These are phyloP conservation scores for Chaenocephalus aceratus DNA, from an alignment of 2,113 vertebrate genomes.

Conservation along the genomic window DNA sequence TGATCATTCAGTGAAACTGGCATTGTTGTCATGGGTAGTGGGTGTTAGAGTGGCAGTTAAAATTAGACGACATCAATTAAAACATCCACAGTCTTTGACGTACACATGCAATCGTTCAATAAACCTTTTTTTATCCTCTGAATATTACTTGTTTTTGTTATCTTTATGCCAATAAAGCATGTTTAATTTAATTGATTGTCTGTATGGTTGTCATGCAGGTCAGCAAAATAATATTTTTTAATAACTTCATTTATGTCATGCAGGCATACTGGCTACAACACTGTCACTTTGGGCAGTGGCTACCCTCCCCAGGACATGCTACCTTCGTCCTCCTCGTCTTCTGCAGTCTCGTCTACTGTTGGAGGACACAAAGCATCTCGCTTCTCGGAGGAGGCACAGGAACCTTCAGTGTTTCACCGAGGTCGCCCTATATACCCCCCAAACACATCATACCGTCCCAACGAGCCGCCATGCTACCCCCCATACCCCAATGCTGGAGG, in stretches of 20 bases:
- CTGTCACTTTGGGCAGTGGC: slow-evolving; percentile 71
- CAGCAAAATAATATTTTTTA: not conserved
- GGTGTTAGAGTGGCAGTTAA: not conserved
- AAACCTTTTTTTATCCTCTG: too few relatives aligned
- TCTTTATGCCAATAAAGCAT: too few relatives aligned
- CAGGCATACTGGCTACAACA: slow-evolving; percentile 82
- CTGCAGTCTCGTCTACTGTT: slow-evolving; percentile 82
- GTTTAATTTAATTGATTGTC: not conserved
- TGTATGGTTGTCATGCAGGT: not conserved
- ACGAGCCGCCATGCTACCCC: slow-evolving; percentile 78
- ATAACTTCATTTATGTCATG: slow-evolving; percentile 18
- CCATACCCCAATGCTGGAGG: slow-evolving; percentile 74
- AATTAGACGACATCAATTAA: not conserved
- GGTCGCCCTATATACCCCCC: slow-evolving; percentile 81
- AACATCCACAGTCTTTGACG: too few relatives aligned
- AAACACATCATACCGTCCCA: slow-evolving; percentile 74
- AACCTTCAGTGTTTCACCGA: slow-evolving; percentile 76
- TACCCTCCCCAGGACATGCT: slow-evolving; percentile 85
- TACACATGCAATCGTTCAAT: too few relatives aligned
- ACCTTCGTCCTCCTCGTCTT: slow-evolving; percentile 85
- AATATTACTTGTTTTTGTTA: too few relatives aligned
- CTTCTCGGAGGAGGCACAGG: slow-evolving; percentile 83
- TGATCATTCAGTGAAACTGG: not conserved
- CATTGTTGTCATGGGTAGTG: not conserved
- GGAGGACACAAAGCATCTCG: slow-evolving; percentile 83